Base-by-base conservation (phyloP, 2,113 vertebrate species). In the Ceyx melanurus region DNA sequence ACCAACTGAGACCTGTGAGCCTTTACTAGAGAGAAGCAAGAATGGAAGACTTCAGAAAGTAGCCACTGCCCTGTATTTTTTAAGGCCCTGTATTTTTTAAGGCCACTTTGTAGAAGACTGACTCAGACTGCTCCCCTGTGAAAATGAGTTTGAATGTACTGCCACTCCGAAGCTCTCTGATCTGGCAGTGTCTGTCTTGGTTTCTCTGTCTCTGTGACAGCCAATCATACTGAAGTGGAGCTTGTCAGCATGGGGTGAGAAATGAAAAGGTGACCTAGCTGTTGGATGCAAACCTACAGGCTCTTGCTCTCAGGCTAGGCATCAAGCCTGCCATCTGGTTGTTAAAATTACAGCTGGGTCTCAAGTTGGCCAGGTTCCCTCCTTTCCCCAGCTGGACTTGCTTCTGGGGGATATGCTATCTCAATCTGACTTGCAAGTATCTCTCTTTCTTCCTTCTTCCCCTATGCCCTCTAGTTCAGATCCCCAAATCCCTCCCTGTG, bases 81-180 rank as follows among this genome's bases (percentile, higher is more conserved):
- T 71, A 56, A 79, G 31, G n/a, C 50, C 33, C 33, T 3, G 2
- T 37, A 45, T 13, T 42, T 76, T 82, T 72, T 71, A 56, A 79
- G 31, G 50, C 16, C 15, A 5, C 31, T 85, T 66, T 9, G 5
- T 40, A 28, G 71, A 73, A 60, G 46, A 29, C 14, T 33, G 26
- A 29, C 40, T 68, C 42, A 61, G 20, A 29, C 10, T 66, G 26
- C 37, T 88, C 25, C 28, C 15, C 28, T 17, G 33, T 19, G 42
- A 54, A 3, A 9, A 5, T 7, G 4, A 19, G 13, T 1, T 2
- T 45, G 82, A 28, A 9, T 7, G 11, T 35, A 26, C 1, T 3
- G 18, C 67, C 50, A n/a, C n/a, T 45, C 76, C 61, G 68, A 48
- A 51, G 65, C 53, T 74, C 56, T 58, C 72, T 51, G 11, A 25